Conservation (phyloP, 92 coral and sea anemone species). For the Epizoanthus illoricatus region DNA sequence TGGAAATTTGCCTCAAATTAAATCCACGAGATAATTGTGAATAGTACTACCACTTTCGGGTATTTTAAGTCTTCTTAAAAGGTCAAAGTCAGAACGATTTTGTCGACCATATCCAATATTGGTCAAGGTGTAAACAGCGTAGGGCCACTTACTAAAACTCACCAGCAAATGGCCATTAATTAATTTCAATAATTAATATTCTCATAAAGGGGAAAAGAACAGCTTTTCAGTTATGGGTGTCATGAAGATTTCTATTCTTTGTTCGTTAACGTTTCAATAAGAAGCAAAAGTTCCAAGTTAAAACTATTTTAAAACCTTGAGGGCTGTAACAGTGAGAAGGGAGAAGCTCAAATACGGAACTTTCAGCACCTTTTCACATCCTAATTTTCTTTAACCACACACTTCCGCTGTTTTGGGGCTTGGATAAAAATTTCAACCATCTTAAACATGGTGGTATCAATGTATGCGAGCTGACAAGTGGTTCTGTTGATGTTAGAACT, state of each 20-base stretch:
- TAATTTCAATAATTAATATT: background rate
- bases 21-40: background rate
- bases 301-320: conserved; percentile 8
- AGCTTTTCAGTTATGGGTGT: conserved; percentile 15
- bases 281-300: background rate
- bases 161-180: conserved; percentile 12
- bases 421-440: background rate
- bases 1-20: background rate
- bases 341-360: conserved; percentile 4
- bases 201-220: background rate
- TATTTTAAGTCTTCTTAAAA: conserved; percentile 14
- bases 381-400: conserved; percentile 35
- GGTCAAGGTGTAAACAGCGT: background rate
- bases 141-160: background rate
- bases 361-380: conserved; percentile 42
- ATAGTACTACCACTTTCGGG: background rate
- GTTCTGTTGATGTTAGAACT: background rate
- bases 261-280: background rate
- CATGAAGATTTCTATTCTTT: background rate
- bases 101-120: background rate
- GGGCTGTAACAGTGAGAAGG: conserved; percentile 3
- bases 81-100: conserved; percentile 11
- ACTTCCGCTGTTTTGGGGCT: conserved; percentile 29
- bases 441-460: conserved; percentile 1
- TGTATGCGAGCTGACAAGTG: background rate